Percentiles rank a stretch among this genome's conserved stretches.
Conservation (phyloP, 2,113 vertebrate species). For the Toxostoma redivivum region DNA sequence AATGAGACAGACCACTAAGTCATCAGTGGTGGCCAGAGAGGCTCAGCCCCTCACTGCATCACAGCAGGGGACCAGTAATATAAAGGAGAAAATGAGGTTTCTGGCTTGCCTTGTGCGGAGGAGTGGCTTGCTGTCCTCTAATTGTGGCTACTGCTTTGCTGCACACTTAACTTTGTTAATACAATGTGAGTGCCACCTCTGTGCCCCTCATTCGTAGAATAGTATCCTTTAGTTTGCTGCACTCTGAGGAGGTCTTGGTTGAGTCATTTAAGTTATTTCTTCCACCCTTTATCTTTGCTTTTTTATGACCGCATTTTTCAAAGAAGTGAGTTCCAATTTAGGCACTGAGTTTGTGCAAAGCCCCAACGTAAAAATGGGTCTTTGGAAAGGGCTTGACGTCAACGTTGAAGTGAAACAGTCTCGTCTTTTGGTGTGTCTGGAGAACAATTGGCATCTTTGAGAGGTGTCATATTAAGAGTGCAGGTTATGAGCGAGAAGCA, state of each 20-base stretch:
- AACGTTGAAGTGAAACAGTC: neutral
- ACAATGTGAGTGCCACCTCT: neutral
- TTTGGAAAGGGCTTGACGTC: neutral
- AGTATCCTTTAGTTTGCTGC: neutral
- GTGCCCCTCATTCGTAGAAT: neutral
- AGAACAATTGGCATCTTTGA: neutral
- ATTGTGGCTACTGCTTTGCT: neutral
- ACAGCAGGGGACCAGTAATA: neutral
- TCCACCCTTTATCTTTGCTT: neutral
- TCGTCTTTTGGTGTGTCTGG: neutral
- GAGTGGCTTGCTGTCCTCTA: constrained; percentile 6
- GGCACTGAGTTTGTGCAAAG: neutral
- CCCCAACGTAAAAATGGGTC: neutral
- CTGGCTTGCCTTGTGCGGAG: neutral
- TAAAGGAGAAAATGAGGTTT: constrained; percentile 14
- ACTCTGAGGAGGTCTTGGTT: neutral
- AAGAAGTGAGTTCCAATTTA: neutral
- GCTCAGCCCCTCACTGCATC: neutral
- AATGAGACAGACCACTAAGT: neutral
- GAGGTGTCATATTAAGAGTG: neutral
- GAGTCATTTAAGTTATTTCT: neutral
- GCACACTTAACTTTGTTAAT: neutral
- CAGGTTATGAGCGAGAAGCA: neutral
- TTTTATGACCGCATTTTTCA: neutral
- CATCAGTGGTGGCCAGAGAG: neutral